Evolutionary conservation across 2,888 invertebrate genomes (phyloP).

Genomic region (Euplagia quadripunctaria): DNA sequence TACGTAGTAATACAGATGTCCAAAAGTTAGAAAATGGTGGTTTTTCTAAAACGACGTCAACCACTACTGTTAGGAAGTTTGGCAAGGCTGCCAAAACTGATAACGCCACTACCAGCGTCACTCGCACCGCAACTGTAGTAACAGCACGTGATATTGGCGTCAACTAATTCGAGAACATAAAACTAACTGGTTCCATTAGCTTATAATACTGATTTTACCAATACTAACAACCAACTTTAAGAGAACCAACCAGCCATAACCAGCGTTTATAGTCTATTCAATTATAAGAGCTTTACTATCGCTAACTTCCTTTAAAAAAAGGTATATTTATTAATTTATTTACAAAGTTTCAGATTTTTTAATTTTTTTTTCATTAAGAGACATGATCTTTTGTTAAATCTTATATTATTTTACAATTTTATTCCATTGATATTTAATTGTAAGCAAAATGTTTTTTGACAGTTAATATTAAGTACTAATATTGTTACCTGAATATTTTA

Average conservation of each 20-base stretch:
- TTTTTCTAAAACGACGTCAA: slow-evolving; percentile 77
- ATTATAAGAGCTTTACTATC: slow-evolving; percentile 28
- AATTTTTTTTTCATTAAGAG: slow-evolving; percentile 26
- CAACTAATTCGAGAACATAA: slow-evolving; percentile 61
- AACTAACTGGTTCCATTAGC: background rate
- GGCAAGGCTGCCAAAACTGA: slow-evolving; percentile 78
- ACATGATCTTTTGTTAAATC: slow-evolving; percentile 41
- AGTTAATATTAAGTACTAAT: slow-evolving; percentile 57
- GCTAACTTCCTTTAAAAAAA: slow-evolving; percentile 24
- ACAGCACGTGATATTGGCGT: slow-evolving; percentile 81
- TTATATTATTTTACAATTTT: slow-evolving; percentile 21
- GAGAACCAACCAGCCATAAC: slow-evolving; percentile 12
- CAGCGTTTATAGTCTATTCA: slow-evolving; percentile 23
- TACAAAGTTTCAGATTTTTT: slow-evolving; percentile 38
- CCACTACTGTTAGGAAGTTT: slow-evolving; percentile 76
- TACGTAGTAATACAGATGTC: slow-evolving; percentile 75
- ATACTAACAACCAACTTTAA: slow-evolving; percentile 27
- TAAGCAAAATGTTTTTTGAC: slow-evolving; percentile 39
- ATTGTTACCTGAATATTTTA: slow-evolving; percentile 55
- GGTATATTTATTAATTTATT: slow-evolving; percentile 50
- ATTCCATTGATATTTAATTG: slow-evolving; percentile 31
- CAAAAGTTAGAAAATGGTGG: slow-evolving; percentile 79
- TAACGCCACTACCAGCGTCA: slow-evolving; percentile 71
- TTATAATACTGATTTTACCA: slow-evolving; percentile 4
- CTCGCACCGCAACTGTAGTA: slow-evolving; percentile 75